Percentiles rank a stretch among this genome's conserved stretches.
Conservation (phyloP, 2,113 vertebrate genomes). For the Eulemur rufifrons region DNA sequence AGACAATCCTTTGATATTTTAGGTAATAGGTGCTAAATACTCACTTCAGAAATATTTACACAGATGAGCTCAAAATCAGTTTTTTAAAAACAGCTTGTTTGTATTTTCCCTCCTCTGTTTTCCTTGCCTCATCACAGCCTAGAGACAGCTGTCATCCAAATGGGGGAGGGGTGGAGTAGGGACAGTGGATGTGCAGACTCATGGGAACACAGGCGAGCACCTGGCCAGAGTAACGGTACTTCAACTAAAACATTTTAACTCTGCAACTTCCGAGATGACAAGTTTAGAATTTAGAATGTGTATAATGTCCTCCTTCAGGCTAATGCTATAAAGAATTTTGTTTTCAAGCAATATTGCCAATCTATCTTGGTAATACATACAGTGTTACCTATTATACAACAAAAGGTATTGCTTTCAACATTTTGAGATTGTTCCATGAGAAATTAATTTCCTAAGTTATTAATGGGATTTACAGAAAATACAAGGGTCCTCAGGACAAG, state of each 20-base stretch:
- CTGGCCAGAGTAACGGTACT: background rate
- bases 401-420: background rate
- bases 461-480: background rate
- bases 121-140: background rate
- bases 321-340: background rate
- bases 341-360: background rate
- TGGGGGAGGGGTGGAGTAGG: accelerated
- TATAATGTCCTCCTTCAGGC: background rate
- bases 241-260: background rate
- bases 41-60: background rate
- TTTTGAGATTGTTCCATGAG: background rate
- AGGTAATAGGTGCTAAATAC: background rate
- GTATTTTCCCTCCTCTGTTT: background rate
- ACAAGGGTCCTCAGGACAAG: background rate
- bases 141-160: background rate
- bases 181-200: no score
- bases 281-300: background rate
- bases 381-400: background rate
- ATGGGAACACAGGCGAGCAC: no score
- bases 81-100: background rate
- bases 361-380: background rate
- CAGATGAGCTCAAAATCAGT: no score
- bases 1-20: background rate
- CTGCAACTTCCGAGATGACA: background rate
- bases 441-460: background rate